Base-by-base conservation (phyloP, 2,113 vertebrate species). In the Myotis lucifugus region DNA sequence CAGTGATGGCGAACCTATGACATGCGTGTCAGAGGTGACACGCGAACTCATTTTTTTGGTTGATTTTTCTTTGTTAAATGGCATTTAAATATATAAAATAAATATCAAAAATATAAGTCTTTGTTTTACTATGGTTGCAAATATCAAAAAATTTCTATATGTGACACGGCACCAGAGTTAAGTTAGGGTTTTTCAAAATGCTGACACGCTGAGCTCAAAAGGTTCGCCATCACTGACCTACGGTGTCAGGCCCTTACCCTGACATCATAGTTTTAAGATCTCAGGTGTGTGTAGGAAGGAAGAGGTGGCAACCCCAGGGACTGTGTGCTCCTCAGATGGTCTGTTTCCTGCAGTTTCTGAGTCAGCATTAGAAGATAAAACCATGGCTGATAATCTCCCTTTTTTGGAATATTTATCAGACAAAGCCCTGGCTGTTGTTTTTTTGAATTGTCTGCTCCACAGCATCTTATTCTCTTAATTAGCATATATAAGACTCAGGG, bases 381-480 rank as follows among this genome's bases (percentile, higher is more conserved):
- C 25, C 84, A n/a, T 12, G 29, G 23, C 18, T 81, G 67, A 79
- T 90, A 82, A 19, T 94, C 93, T 95, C 87, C 42, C 56, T 97
- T 91, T 61, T 4, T 69, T 10, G 40, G 40, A 52, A 78, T 97
- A 95, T 92, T 97, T 96, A 0, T 95, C 73, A 64, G 70, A 86
- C 48, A 89, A 70, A 94, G 42, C 73, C 72, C 90, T 52, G 40
- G 46, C 93, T 79, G 69, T 56, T 91, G 59, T 82, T 94, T 94
- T 69, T 89, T 79, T 91, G 48, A 82, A 76, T 82, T 78, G 76
- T 90, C 95, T 9, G 21, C 94, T 95, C 93, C 93, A 88, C 76
- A 95, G 91, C 86, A 64, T 93, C 92, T 96, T 88, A 76, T 73
- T 97, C 87, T 66, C 29, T 96, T 96, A 96, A 96, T 98, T 98